Evolutionary conservation across 2,888 invertebrate genomes (phyloP), one percentile per base, ranked within the genome.

Genomic region (Hypolimnas misippus): DNA sequence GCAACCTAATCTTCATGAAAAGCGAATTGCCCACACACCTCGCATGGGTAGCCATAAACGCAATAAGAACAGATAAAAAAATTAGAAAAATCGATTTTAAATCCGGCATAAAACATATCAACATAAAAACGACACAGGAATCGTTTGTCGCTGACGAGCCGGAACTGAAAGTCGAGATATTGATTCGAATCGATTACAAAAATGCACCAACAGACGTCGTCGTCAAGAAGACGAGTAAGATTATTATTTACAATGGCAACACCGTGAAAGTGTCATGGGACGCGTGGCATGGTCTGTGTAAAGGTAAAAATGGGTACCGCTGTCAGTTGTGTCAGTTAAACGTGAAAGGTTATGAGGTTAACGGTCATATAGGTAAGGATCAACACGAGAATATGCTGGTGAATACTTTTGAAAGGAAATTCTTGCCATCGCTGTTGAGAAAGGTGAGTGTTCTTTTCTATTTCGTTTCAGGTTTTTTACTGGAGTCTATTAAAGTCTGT

Each of bases 1-100:
- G 83, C 66, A 83, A 84, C 42, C 72, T 76, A 0, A 25, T 77
- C 0, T 66, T 82, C 21, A 54, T 71, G 0, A 66, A 66, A 16
- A 70, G 63, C n/a, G 65, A 69, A 3, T 29, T 78, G 0, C 64
- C 55, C 33, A 52, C 58, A 0, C 76, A 76, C 14, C 19, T 74
- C 1, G 55, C 62, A 0, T 79, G 76, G 78, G 60, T 63, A 0
- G 57, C n/a, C n/a, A n/a, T n/a, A n/a, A 5, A 25, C 25, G 5
- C n/a, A 0, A 38, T 10, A 0, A 66, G 52, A 21, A 14, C 25
- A 1, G 49, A 52, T 14, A 68, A 62, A 52, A 64, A 63, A 62
- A 55, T 57, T 49, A 58, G 54, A 12, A 65, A 64, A 62, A n/a
- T 60, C 1, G 51, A 60, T 3, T 8, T 56, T 5, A 64, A 69